Base-by-base conservation (phyloP, 2,797 vertebrate species). In the Schizopygopsis pylzovi region DNA sequence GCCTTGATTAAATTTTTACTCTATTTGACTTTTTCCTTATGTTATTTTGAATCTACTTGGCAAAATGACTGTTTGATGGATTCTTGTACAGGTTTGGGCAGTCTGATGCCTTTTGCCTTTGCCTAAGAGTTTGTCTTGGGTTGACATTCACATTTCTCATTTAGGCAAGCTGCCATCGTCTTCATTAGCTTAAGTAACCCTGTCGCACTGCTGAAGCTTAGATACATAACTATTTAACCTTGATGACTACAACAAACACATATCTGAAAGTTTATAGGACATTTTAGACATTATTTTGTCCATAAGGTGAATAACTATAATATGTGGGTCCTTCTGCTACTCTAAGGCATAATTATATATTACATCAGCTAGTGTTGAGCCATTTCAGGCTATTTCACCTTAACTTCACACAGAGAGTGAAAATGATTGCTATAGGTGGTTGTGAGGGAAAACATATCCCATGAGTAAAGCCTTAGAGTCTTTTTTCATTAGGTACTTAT, bases 401-500 rank as follows among this genome's bases (percentile, higher is more conserved):
- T 43, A n/a, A 43, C 11, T 71, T 43, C 4, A 45, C 41, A 43
- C 68, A 71, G 41, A 22, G 11, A 25, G 41, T 45, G 6, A 33
- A 33, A 33, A 33, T 33, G 28, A 47, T 63, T 63, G n/a, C n/a
- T 25, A 25, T 25, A 25, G 12, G n/a, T 72, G 25, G 45, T 15
- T 28, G 11, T 72, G 15, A 73, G 43, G 22, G 7, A 75, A 47
- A 49, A 18, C 15, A 9, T 7, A 49, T 75, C 15, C 65, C 37
- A 41, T 70, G 37, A 80, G 52, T 43, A 25, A 77, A 54, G 49
- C n/a, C 33, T 82, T 25, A 45, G 47, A 61, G 52, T 54, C 22
- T 56, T 81, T 49, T 43, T 43, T 41, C 84, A 83, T 86, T 84
- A 49, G 8, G 15, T 75, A 5, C 71, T 49, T 8, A 72, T 37